These are phyloP conservation scores for Sisyra nigra DNA, from an alignment of 2,888 invertebrate genomes.

Conservation along the genomic window DNA sequence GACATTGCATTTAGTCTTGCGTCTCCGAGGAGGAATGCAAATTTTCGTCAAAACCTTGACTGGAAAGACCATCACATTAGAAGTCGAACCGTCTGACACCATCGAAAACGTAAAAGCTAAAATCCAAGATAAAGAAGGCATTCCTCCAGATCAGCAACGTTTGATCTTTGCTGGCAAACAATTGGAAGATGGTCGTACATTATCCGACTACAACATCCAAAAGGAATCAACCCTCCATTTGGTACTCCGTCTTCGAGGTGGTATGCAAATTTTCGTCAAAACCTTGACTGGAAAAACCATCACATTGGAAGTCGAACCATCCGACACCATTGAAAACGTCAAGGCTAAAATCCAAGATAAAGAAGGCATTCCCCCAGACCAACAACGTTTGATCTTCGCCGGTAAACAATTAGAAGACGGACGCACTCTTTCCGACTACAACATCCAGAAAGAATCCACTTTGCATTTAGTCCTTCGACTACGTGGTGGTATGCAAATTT, in stretches of 20 bases:
- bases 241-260: constrained; percentile 64
- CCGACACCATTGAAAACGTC: constrained; percentile 44
- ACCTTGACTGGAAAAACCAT: constrained; percentile 39
- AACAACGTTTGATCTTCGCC: constrained; percentile 41
- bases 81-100: constrained; percentile 38
- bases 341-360: constrained; percentile 36
- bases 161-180: constrained; percentile 82
- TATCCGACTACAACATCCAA: constrained; percentile 72
- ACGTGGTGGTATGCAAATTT: constrained; percentile 41
- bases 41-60: constrained; percentile 43
- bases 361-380: constrained; percentile 32
- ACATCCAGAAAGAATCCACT: constrained; percentile 41
- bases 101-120: constrained; percentile 42
- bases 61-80: constrained; percentile 38
- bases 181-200: constrained; percentile 26
- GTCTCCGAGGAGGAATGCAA: constrained; percentile 50
- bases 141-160: constrained; percentile 74
- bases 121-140: constrained; percentile 58
- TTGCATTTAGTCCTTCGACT: constrained; percentile 37
- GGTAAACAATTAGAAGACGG: constrained; percentile 52
- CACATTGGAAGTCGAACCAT: constrained; percentile 37
- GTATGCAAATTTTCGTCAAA: constrained; percentile 45
- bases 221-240: constrained; percentile 86
- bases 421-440: constrained; percentile 43
- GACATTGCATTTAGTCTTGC: constrained; percentile 36